Evolutionary conservation across 2,797 vertebrate genomes (phyloP), one percentile per base, ranked within the genome.

Genomic region (Oceanodroma leucorhoa): DNA sequence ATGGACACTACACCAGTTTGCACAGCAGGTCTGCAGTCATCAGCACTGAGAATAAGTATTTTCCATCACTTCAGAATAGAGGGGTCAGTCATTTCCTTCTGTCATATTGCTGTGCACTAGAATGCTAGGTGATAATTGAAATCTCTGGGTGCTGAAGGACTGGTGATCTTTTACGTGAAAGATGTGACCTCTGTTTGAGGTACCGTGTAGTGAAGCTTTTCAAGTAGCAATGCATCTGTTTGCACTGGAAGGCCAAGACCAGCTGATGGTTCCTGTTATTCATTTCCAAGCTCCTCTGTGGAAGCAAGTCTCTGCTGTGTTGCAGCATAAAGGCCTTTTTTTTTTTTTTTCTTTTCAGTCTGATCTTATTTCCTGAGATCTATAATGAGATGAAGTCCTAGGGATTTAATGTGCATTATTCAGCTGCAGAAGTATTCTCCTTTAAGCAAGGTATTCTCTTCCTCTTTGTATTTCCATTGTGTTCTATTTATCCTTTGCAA

Each of bases 1-100:
- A 15, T 5, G 75, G 92, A 11, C 45, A 7, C 78, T 67, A 26
- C 24, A 71, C 55, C 48, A 32, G 57, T 67, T 50, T 45, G 83
- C 95, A 55, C 83, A 94, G 93, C 71, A 53, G 83, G 91, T 48
- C 80, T 93, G 91, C 66, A 57, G 73, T 26, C 64, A 71, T 30
- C 94, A 80, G 88, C 64, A 19, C 81, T 32, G 71, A 32, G 78
- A 21, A 46, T 4, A 53, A 54, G 45, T 5, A 4, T 83, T 87
- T 91, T 21, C 61, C 53, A 6, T 73, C 75, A 9, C 53, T 40
- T 57, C 45, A 65, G 89, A 73, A 17, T 7, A 41, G 87, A 71
- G n/a, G 92, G 55, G 53, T 71, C 57, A n/a, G 86, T 30, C 50
- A 34, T 71, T 34, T 51, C 60, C 75, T 51, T 7, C 55, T 87